phyloP scores from a whole-genome alignment of 1,140 invertebrate species.

The Eueides isabella region DNA sequence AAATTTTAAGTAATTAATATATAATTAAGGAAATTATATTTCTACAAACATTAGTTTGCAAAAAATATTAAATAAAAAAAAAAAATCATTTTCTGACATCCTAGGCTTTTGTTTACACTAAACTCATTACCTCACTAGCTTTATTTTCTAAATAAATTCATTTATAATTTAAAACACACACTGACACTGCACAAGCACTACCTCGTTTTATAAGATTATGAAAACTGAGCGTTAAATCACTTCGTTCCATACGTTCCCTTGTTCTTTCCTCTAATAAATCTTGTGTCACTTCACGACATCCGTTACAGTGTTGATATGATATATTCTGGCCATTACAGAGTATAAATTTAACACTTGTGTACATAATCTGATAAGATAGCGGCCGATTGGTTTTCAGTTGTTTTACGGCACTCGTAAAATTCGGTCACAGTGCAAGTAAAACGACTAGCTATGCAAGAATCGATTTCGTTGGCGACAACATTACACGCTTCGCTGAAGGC shows the following conservation, averaged over 20 bases:
- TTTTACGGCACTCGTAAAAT: conserved; percentile 33
- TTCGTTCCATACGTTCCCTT: conserved; percentile 70
- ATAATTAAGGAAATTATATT: background rate
- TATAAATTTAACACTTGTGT: conserved; percentile 71
- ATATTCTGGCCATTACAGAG: conserved; percentile 69
- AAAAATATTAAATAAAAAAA: background rate
- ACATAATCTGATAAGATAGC: conserved; percentile 80
- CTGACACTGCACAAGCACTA: conserved; percentile 56
- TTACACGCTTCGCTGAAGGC: conserved; percentile 57
- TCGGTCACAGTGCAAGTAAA: conserved; percentile 34
- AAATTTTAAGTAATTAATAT: background rate
- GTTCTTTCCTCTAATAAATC: conserved; percentile 30
- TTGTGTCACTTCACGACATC: conserved; percentile 48
- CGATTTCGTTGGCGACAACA: conserved; percentile 46
- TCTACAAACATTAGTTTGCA: background rate
- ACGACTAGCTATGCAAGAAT: conserved; percentile 16
- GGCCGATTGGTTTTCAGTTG: conserved; percentile 46
- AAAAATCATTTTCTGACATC: background rate
- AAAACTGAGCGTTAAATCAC: conserved; percentile 74
- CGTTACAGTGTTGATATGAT: conserved; percentile 56
- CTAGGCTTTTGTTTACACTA: background rate
- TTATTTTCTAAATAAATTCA: background rate
- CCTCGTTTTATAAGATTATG: conserved; percentile 79
- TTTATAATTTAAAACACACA: conserved; percentile 10
- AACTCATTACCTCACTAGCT: background rate